Base-by-base conservation (phyloP, 92 coral and sea anemone species). In the Metridium senile region DNA sequence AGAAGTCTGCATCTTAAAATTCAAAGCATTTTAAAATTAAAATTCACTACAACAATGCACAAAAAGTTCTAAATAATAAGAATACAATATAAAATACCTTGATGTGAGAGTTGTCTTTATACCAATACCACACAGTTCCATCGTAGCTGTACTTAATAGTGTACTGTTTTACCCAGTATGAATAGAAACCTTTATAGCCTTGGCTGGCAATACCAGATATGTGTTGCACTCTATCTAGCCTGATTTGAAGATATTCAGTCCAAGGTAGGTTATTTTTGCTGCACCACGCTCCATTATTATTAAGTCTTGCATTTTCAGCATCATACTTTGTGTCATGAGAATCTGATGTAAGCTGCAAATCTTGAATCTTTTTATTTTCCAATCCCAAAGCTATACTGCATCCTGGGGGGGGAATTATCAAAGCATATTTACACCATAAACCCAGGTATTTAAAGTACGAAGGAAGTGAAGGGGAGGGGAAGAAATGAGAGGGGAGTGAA, bases 121-220 rank as follows among this genome's bases (percentile, higher is more conserved):
- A 88, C 70, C 53, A 68, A 21, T 68, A 78, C 92, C 92, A 88
- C 0, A 9, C 27, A 17, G 9, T 1, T 26, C 92, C 89, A 84
- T 88, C 83, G 57, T 75, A 83, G 49, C 92, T 88, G 83, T 88
- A 88, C 32, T 71, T 65, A 7, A 88, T 28, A 22, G 65, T 30
- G 52, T 68, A 88, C 1, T 74, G 70, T 9, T 64, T n/a, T 1
- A 88, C 92, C 78, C 77, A 88, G 67, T 86, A 77, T 19, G 52
- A 30, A n/a, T 25, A 30, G 11, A 65, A 0, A 0, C 1, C 1
- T 0, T 11, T 2, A 27, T 66, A 71, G 9, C 92, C 92, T 72
- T 88, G 92, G 6, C 86, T 84, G 26, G 52, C 83, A 18, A 88
- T 75, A 17, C 76, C 73, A 19, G 92, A 84, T 30, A 88, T 79